Base-by-base conservation (phyloP, 2,888 invertebrate genomes). In the Neoscelio sp. region DNA sequence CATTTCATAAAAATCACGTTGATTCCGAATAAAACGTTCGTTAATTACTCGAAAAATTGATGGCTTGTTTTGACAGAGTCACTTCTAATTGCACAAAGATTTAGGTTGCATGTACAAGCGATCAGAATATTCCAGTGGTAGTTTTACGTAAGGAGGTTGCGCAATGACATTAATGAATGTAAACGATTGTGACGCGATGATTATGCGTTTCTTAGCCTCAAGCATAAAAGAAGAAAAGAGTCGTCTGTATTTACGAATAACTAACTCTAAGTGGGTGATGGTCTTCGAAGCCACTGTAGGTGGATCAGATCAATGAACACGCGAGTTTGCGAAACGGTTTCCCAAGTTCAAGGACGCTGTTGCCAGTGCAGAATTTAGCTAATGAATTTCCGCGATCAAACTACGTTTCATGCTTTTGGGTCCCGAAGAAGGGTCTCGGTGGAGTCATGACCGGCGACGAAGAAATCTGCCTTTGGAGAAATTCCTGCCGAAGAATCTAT, bases 401-500 rank as follows among this genome's bases (percentile, higher is more conserved):
- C n/a, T n/a, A n/a, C n/a, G n/a, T n/a, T n/a, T n/a, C n/a, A n/a
- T n/a, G n/a, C n/a, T n/a, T n/a, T n/a, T n/a, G n/a, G n/a, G n/a
- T n/a, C 1, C 50, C 40, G 33, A 48, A 58, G 42, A 65, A 40
- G 60, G 62, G 46, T 58, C 44, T 1, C 62, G 33, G 30, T n/a
- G 13, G 3, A 38, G 13, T 38, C 38, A 48, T 48, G 20, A 50
- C 30, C 64, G 50, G 54, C 56, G 62, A 18, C 28, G 65, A 23
- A 30, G 70, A 40, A 40, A 75, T 79, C 71, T 54, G 67, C 65
- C 58, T 44, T 62, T 62, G 70, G 48, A 75, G 70, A 60, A 79
- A 79, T 75, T 75, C 75, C 35, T 65, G 17, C 74, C 60, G 74
- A 64, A 65, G 78, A 73, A 79, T 79, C 78, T 70, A 79, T 79